phyloP scores from a whole-genome alignment of 2,888 invertebrate species.

The Cephus pulcher region DNA sequence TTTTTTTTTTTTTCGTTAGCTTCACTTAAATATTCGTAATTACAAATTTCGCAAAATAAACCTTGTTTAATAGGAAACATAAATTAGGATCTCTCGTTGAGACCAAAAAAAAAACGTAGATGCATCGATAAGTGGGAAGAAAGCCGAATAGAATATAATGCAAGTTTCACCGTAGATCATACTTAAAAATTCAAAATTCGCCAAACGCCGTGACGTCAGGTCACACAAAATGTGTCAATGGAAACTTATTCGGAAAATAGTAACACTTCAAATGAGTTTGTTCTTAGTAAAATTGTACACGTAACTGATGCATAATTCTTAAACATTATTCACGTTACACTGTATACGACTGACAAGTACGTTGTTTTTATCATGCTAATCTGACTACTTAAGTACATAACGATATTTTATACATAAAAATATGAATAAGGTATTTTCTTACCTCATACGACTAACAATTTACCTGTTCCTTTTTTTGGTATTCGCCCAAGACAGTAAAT shows the following conservation, averaged over 20 bases:
- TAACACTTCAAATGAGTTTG: background rate
- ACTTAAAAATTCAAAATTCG: no score
- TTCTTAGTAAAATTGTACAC: constrained; percentile 1
- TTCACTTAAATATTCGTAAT: no score
- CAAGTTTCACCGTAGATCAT: background rate
- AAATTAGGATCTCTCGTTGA: background rate
- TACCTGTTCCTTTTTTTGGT: background rate
- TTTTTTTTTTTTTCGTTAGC: no score
- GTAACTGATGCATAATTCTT: background rate
- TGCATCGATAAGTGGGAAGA: background rate
- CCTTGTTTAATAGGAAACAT: background rate
- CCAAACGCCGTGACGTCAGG: no score
- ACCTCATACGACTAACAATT: constrained; percentile 21
- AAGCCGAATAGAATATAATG: background rate
- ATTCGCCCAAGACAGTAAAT: background rate
- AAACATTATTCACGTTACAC: background rate
- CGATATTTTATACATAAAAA: constrained; percentile 35
- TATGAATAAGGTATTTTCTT: constrained; percentile 15
- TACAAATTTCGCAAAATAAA: background rate
- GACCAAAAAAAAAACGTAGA: background rate
- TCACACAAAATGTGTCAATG: no score
- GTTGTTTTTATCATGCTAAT: background rate
- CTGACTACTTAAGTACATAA: constrained; percentile 32
- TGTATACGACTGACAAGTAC: background rate
- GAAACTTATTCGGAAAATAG: no score